phyloP scores from a whole-genome alignment of 2,888 invertebrate genomes.

The Itoplectis maculator region DNA sequence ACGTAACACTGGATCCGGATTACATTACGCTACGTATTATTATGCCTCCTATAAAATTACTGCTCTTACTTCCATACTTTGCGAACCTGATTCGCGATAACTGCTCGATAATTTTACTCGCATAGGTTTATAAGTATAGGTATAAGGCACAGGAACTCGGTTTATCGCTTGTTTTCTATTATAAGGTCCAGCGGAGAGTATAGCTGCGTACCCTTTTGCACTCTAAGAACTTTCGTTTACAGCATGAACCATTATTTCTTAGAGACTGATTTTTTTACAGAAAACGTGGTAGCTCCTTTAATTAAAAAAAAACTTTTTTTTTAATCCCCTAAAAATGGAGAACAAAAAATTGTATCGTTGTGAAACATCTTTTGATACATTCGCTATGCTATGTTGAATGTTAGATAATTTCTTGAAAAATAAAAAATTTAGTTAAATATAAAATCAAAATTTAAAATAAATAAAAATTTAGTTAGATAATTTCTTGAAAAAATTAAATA shows the following conservation, averaged over 20 bases:
- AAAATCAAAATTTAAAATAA: too few species aligned
- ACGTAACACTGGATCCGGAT: conserved; percentile 59
- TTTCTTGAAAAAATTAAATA: too few species aligned
- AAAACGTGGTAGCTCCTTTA: not conserved
- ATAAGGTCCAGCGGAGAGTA: conserved; percentile 9
- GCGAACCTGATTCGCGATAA: conserved; percentile 36
- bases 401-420: too few species aligned
- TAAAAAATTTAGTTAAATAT: too few species aligned
- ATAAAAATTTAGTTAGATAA: too few species aligned
- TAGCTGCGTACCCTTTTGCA: not conserved
- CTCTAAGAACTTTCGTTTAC: not conserved
- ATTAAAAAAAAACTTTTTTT: too few species aligned
- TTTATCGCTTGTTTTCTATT: conserved; percentile 32
- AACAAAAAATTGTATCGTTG: too few species aligned
- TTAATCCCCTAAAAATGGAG: too few species aligned
- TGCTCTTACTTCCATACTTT: conserved; percentile 28
- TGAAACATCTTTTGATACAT: too few species aligned
- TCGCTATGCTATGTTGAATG: too few species aligned
- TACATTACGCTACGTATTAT: conserved; percentile 46
- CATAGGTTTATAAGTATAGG: conserved; percentile 5
- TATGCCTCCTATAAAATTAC: conserved; percentile 39
- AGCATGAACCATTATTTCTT: not conserved
- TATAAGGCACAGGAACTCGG: not conserved
- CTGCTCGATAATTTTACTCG: conserved; percentile 33
- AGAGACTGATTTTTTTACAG: not conserved